Conservation (phyloP, 2,888 invertebrate species). For the Geophilus truncorum region DNA sequence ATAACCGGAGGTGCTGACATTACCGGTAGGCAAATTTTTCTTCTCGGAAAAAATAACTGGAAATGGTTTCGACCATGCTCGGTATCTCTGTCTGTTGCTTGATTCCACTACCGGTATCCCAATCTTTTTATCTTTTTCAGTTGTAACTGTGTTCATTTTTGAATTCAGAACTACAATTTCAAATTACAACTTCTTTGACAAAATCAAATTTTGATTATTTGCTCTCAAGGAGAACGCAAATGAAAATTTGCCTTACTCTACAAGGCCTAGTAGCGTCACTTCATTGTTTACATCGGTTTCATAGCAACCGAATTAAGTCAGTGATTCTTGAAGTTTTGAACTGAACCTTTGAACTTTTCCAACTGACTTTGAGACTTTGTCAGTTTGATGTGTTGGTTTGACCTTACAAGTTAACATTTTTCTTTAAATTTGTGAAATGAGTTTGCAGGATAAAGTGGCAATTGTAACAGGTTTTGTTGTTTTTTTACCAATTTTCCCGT, state of each 20-base stretch:
- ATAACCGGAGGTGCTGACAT: neutral
- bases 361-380: neutral
- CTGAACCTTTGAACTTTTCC: neutral
- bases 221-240: neutral
- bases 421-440: neutral
- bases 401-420: no score
- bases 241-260: no score
- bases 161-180: no score
- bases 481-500: neutral
- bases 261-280: no score
- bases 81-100: neutral
- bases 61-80: neutral
- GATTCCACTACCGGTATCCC: neutral
- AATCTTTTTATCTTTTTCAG: neutral
- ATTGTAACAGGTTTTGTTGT: neutral
- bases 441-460: neutral
- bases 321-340: neutral
- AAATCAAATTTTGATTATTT: neutral
- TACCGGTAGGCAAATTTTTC: neutral
- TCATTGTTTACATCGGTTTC: no score
- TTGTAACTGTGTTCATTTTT: neutral
- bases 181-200: no score
- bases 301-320: neutral
- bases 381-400: no score
- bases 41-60: neutral